Evolutionary conservation across 2,797 vertebrate genomes (phyloP).

Genomic region (Orientallactaga sibirica): DNA sequence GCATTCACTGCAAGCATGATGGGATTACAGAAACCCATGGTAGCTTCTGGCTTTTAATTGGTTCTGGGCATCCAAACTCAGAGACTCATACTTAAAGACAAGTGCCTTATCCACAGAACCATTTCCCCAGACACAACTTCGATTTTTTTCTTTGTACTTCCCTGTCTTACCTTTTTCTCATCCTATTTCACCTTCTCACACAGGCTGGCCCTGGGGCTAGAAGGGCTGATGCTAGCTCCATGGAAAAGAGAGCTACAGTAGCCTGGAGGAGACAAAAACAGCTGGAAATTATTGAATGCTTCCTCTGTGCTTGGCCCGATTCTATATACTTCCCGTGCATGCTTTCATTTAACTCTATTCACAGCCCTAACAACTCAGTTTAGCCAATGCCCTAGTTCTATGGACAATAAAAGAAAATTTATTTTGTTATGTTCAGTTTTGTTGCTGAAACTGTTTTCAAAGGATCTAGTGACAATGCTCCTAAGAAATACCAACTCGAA

Average conservation of each 20-base stretch:
- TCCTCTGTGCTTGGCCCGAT: not conserved
- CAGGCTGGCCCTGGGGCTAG: not conserved
- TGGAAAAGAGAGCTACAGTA: not conserved
- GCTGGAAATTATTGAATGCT: not conserved
- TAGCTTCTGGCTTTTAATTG: no score
- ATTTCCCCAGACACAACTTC: no score
- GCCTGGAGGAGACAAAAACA: not conserved
- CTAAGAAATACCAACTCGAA: conserved; percentile 1
- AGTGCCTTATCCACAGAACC: no score
- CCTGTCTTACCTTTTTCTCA: not conserved
- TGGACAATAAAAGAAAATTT: not conserved
- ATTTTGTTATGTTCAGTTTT: conserved; percentile 12
- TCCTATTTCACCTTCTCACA: not conserved
- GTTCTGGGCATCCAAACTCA: no score
- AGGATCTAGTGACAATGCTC: not conserved
- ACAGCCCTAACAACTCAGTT: not conserved
- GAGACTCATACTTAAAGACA: no score
- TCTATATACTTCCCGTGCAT: not conserved
- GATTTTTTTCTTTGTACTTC: not conserved
- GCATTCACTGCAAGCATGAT: no score
- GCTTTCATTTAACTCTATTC: conserved; percentile 14
- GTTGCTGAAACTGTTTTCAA: conserved; percentile 14
- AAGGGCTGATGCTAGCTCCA: not conserved
- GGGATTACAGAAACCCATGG: no score
- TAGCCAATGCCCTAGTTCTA: not conserved